phyloP scores from a whole-genome alignment of 2,797 vertebrate species.

The Petrocephalus schoutedeni region DNA sequence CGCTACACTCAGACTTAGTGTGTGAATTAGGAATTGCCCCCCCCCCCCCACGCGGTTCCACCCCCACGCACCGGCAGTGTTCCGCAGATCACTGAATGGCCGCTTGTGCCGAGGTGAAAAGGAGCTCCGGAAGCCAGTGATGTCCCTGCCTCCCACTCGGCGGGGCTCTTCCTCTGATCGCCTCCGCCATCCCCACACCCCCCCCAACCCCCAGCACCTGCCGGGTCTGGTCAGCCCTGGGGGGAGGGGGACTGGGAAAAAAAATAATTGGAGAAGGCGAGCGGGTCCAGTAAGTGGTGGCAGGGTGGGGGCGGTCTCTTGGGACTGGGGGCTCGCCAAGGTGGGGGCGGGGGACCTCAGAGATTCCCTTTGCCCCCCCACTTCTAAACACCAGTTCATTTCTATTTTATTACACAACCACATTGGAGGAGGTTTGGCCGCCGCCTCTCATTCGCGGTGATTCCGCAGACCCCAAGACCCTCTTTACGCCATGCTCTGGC shows the following conservation, averaged over 20 bases:
- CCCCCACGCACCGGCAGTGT: background rate
- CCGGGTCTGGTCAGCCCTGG: background rate
- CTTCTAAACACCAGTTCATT: background rate
- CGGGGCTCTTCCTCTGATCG: slow-evolving; percentile 15
- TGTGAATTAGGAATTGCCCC: background rate
- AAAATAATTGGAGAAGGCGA: background rate
- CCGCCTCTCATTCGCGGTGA: background rate
- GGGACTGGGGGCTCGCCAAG: background rate
- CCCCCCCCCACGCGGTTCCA: background rate
- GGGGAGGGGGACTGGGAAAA: background rate
- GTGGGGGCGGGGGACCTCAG: background rate
- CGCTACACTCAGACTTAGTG: background rate
- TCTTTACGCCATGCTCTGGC: background rate
- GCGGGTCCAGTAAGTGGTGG: background rate
- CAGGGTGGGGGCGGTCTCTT: background rate
- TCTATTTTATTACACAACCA: background rate
- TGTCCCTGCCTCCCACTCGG: slow-evolving; percentile 44
- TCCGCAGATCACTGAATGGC: slow-evolving; percentile 48
- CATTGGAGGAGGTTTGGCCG: too few species aligned
- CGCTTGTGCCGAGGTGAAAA: slow-evolving; percentile 64
- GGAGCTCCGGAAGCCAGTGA: slow-evolving; percentile 59
- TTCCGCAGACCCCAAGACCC: background rate
- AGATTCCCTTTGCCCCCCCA: background rate
- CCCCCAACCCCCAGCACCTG: slow-evolving; percentile 18
- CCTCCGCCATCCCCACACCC: background rate